Evolutionary conservation across 2,888 invertebrate species (phyloP).

Genomic region (Gisinianus flammeolus): DNA sequence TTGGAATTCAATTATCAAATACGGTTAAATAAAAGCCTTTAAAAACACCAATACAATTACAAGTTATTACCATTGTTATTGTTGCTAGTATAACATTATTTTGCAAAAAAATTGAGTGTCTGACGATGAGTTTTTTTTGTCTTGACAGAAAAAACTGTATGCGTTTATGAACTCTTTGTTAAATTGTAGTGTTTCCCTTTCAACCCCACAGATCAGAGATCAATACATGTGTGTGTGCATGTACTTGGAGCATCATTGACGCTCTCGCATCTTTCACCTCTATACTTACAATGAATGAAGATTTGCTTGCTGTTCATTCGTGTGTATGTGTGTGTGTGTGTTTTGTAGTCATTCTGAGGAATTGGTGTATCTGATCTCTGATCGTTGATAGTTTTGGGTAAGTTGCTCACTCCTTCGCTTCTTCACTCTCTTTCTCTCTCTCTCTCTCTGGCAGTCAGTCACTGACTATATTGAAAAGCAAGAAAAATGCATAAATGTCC

Average conservation of each 20-base stretch:
- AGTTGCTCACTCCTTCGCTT: not conserved
- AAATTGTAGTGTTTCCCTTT: no score
- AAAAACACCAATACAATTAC: no score
- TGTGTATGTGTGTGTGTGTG: conserved; percentile 4
- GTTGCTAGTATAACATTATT: no score
- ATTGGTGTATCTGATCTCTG: not conserved
- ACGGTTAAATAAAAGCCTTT: no score
- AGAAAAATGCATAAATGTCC: conserved; percentile 25
- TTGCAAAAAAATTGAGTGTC: no score
- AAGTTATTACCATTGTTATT: no score
- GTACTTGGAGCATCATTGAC: not conserved
- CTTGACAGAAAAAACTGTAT: no score
- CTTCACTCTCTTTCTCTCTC: not conserved
- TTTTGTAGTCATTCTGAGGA: not conserved
- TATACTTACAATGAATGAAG: not conserved
- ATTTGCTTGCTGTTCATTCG: not conserved
- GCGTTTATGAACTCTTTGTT: no score
- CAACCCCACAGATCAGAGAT: not conserved
- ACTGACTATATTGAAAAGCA: not conserved
- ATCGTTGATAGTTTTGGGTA: not conserved
- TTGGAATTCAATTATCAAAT: no score
- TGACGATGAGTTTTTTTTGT: no score
- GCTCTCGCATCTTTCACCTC: not conserved
- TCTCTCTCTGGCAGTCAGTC: not conserved
- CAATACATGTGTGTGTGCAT: not conserved